Evolutionary conservation across 2,797 vertebrate genomes (phyloP), one percentile per base, ranked within the genome.

Genomic region (Pempheris klunzingeri): DNA sequence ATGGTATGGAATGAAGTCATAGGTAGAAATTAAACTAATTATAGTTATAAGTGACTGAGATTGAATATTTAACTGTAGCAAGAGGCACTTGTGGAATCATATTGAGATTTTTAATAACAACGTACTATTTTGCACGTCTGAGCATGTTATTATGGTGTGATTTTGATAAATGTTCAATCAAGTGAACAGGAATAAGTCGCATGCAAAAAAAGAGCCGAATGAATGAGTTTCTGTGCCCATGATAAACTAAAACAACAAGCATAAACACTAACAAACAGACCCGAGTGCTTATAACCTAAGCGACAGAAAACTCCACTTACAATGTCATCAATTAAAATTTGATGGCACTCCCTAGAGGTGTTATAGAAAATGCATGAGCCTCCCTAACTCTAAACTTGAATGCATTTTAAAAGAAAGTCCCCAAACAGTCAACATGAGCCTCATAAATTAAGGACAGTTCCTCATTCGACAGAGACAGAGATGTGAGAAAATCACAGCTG

Each of bases 241-340:
- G 4, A 30, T 57, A 39, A 36, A 69, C 28, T 24, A n/a, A 12
- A 46, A 18, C 62, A 7, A 22, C 32, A 4, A 30, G 22, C 32
- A 69, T 30, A 67, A 69, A 82, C 30, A 36, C 50, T 57, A 74
- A 71, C 67, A 83, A 72, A 83, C 41, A 52, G 24, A 39, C 22
- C 38, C 47, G n/a, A 79, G 68, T 60, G 73, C 67, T 62, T 61
- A n/a, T 24, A 76, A 70, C 20, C 53, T 38, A 15, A 84, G 61
- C 7, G 32, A 81, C 85, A 82, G 63, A 64, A 73, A 87, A 83
- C 46, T 79, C 46, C 62, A 85, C 82, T 88, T 65, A 47, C 24
- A 72, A 47, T 79, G 66, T 70, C 44, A 53, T 57, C 39, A 57
- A 62, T 87, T 84, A 79, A 89, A 85, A 54, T 84, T 82, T 88